Evolutionary conservation across 2,797 vertebrate species (phyloP), one percentile per base, ranked within the genome.

Genomic region (Nannoperca obscura): DNA sequence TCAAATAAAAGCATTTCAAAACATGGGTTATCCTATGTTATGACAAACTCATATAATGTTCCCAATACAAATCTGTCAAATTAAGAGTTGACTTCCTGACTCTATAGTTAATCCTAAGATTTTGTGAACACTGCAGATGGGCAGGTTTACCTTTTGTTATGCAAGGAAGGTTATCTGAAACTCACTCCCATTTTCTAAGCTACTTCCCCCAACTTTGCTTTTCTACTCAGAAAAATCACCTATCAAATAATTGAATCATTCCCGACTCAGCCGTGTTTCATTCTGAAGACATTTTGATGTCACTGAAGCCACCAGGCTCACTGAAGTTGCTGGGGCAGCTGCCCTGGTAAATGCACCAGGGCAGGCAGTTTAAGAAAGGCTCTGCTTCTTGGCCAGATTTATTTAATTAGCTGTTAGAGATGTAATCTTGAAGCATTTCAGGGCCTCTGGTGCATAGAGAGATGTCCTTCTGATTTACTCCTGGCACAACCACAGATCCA

Each of bases 181-280:
- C 57, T 63, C 44, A 15, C 46, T 58, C 20, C 59, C 61, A 44
- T 54, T 32, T 58, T 67, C 70, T 22, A 38, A 64, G 14, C 54
- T 54, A 27, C 58, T 38, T 58, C 17, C 9, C 19, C n/a, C 22
- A 66, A 59, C 61, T 74, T 72, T 71, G 63, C 76, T 61, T 42
- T 34, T 70, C 14, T 15, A 32, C 59, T 62, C 9, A 70, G 67
- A 70, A 72, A 50, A 36, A 61, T 57, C 70, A 57, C 57, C 74
- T 68, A 86, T 90, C 84, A 85, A 74, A 83, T 87, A 72, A 83
- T 79, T 81, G 55, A 78, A 79, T 86, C 79, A 34, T 78, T 76
- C 65, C 50, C 0, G 3, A 30, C 59, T 52, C 55, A 68, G 76
- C 69, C 30, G 67, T 60, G 7, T 74, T 74, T 80, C 63, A 60